Evolutionary conservation across 2,888 invertebrate genomes (phyloP).

Genomic region (Molorchus minor): DNA sequence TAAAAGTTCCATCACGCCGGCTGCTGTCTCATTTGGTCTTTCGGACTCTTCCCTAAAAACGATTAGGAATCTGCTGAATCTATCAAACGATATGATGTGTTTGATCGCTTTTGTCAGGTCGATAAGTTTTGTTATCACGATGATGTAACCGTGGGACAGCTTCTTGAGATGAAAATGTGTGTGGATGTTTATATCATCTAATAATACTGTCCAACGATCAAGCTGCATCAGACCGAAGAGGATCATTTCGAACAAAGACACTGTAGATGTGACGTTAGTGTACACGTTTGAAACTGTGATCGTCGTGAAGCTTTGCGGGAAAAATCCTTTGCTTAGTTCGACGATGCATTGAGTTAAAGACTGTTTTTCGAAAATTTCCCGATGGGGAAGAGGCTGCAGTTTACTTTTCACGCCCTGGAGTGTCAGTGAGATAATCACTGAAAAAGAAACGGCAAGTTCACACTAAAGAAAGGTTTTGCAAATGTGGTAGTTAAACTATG

Average conservation of each 20-base stretch:
- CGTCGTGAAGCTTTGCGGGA: not conserved
- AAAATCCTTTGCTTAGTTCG: not conserved
- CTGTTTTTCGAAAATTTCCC: not conserved
- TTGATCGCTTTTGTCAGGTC: not conserved
- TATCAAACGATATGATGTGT: not conserved
- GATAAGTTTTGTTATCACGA: not conserved
- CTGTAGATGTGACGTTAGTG: not conserved
- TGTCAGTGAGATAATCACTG: not conserved
- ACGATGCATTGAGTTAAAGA: slow-evolving; percentile 1
- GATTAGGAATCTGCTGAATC: not conserved
- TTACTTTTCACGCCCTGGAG: not conserved
- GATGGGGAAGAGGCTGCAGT: not conserved
- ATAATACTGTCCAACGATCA: not conserved
- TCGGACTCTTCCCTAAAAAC: not conserved
- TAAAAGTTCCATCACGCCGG: not conserved
- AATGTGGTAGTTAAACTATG: too few relatives aligned
- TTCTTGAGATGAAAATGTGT: not conserved
- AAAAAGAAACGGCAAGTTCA: too few relatives aligned
- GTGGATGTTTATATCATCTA: not conserved
- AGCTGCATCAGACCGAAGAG: not conserved
- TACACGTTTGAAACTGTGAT: not conserved
- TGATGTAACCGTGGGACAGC: not conserved
- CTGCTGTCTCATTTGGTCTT: not conserved
- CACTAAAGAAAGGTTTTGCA: too few relatives aligned
- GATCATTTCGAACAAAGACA: not conserved